Conservation (phyloP, 2,113 vertebrate genomes). For the Nibea albiflora region DNA sequence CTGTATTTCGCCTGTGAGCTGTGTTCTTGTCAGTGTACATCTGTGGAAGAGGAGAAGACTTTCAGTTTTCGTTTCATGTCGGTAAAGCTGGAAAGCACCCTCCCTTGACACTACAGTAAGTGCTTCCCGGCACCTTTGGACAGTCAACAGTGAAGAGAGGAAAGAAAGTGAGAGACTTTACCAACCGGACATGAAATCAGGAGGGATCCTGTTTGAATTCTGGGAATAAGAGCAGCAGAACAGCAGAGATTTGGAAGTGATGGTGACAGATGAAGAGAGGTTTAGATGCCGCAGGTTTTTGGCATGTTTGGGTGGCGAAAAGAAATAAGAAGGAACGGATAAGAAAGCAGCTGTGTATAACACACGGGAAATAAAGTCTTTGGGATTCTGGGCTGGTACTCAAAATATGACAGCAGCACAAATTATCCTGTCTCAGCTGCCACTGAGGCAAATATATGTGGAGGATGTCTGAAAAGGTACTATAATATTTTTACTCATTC, state of each 20-base stretch:
- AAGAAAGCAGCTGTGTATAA: background rate
- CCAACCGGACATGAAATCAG: conserved; percentile 21
- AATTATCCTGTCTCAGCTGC: background rate
- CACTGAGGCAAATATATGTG: background rate
- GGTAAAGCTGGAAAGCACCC: conserved; percentile 33
- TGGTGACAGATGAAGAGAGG: conserved; percentile 14
- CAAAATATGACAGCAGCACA: background rate
- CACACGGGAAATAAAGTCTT: too few species aligned
- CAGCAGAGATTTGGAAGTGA: conserved; percentile 2
- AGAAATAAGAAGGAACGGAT: background rate
- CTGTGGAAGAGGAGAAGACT: conserved; percentile 14
- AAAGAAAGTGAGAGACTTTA: conserved; percentile 11
- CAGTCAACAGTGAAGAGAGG: conserved; percentile 4
- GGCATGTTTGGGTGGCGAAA: background rate
- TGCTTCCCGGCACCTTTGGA: conserved; percentile 27
- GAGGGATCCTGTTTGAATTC: conserved; percentile 22
- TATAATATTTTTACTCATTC: background rate
- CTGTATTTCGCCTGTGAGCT: background rate
- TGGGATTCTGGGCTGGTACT: background rate
- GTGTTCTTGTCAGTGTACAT: background rate
- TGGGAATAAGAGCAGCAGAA: conserved; percentile 36
- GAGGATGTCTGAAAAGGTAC: background rate
- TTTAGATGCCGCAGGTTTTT: background rate
- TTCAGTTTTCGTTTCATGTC: conserved; percentile 24
- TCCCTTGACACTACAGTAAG: background rate